phyloP scores from a whole-genome alignment of 2,888 invertebrate genomes.

The Ormyrus labotus region DNA sequence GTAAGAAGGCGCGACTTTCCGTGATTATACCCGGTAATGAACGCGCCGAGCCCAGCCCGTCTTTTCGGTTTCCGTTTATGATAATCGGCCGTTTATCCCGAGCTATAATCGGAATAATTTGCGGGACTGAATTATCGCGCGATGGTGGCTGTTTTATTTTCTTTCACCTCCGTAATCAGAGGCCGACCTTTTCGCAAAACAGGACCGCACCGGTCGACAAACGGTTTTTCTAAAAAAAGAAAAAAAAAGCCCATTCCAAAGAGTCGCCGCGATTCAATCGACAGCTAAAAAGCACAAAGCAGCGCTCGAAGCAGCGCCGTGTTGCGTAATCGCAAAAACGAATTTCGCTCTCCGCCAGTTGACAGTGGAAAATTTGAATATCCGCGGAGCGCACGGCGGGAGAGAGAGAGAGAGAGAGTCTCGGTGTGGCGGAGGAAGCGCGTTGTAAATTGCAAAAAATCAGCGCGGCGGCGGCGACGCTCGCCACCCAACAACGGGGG shows the following conservation, averaged over 20 bases:
- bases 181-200: no score
- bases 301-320: neutral
- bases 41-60: neutral
- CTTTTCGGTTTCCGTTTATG: neutral
- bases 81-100: neutral
- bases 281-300: no score
- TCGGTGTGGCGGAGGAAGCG: neutral
- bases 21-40: no score
- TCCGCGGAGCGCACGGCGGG: neutral
- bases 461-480: conserved; percentile 29
- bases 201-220: no score
- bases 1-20: no score
- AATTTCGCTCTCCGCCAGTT: neutral
- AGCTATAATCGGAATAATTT: no score
- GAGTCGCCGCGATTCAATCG: no score
- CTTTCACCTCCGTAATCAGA: no score
- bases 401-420: conserved; percentile 1
- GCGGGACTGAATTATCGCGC: no score
- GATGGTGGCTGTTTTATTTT: no score
- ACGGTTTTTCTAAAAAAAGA: no score
- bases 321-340: conserved; percentile 8
- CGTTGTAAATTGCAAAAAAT: conserved; percentile 53
- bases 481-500: conserved; percentile 10
- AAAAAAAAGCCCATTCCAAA: no score
- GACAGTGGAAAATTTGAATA: neutral